Base-by-base conservation (phyloP, 2,113 vertebrate species). In the Empidonax alnorum region DNA sequence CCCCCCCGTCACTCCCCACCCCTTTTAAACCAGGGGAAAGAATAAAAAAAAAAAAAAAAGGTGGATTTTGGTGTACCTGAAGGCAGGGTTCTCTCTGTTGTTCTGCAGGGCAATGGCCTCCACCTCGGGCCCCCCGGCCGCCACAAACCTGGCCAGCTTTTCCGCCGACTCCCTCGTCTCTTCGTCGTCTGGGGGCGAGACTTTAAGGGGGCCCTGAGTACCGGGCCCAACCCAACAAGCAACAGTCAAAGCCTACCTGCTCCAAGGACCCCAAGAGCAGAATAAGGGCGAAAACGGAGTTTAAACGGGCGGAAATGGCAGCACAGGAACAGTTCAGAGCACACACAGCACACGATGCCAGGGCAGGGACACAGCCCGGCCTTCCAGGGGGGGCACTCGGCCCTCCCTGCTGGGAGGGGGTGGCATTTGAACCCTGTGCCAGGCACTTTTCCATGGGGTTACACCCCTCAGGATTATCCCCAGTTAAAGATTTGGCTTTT, bases 141-240 rank as follows among this genome's bases (percentile, higher is more conserved):
- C 99, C 97, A 99, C 98, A 97, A 99, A 98, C 97, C 94, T 98
- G 94, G 99, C 99, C 97, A 99, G 98, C 93, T 98, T 99, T 98
- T 99, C 98, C 75, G 98, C 99, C 96, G 99, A 98, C 93, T 98
- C 98, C 98, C 98, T 99, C 93, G 97, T 98, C 96, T 99, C 99
- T 95, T 98, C 97, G 21, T 99, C 99, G 98, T 99, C 99, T 99
- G 99, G 98, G 99, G 99, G 98, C 98, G 98, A 99, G 99, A 99
- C 99, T 99, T 99, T 99, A 99, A 99, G 99, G 98, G 99, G 98
- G 98, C 98, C 99, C 98, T 99, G 98, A 99, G 98, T 99, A 99
- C 98, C 98, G 98, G 97, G 97, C 97, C 98, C 99, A 98, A 99
- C 98, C 99, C 98, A 99, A 98, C 98, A 98, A 98, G 97, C 97